Conservation (phyloP, 1,140 invertebrate genomes). For the Drosophila leontia region DNA sequence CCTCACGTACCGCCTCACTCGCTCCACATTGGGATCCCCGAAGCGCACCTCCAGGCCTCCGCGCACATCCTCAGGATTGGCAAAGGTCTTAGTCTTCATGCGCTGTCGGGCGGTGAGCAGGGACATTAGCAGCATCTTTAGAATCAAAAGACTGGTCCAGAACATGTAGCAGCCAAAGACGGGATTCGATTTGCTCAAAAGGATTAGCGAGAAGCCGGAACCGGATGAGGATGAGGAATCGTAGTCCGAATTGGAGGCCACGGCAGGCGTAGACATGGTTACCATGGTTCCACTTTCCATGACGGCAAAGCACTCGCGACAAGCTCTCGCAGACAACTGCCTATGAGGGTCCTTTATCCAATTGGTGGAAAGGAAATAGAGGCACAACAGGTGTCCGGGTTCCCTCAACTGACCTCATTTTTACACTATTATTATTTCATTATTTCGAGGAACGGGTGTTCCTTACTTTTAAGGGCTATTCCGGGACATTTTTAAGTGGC, state of each 20-base stretch:
- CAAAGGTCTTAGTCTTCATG: slow-evolving; percentile 81
- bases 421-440: slow-evolving; percentile 1
- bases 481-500: not conserved
- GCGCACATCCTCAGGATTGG: slow-evolving; percentile 69
- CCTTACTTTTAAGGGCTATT: not conserved
- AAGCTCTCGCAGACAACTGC: slow-evolving; percentile 6
- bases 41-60: slow-evolving; percentile 56
- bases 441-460: not conserved
- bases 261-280: not conserved
- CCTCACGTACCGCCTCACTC: slow-evolving; percentile 63
- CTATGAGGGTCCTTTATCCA: not conserved
- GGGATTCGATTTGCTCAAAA: slow-evolving; percentile 76
- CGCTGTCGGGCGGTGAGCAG: slow-evolving; percentile 85
- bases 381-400: slow-evolving; percentile 19
- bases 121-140: slow-evolving; percentile 86
- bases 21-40: slow-evolving; percentile 68
- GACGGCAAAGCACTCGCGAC: not conserved
- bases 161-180: slow-evolving; percentile 85
- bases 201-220: slow-evolving; percentile 10
- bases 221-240: not conserved
- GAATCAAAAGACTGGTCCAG: slow-evolving; percentile 85
- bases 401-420: slow-evolving; percentile 29
- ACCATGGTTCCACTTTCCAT: slow-evolving; percentile 16
- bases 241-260: not conserved
- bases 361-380: not conserved